phyloP scores from a whole-genome alignment of 2,888 invertebrate species.

The Microplitis manilae region DNA sequence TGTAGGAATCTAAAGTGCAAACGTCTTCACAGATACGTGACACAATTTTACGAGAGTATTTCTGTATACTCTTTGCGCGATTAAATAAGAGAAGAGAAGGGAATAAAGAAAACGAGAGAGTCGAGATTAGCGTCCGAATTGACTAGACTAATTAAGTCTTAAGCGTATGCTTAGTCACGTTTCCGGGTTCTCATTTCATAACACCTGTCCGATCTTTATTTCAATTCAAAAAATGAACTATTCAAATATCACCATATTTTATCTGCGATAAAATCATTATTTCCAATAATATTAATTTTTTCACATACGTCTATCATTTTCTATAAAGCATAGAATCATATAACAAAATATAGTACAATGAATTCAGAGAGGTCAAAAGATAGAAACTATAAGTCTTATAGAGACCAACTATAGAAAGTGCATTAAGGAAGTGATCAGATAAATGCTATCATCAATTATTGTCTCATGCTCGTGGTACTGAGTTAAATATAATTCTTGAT shows the following conservation, averaged over 20 bases:
- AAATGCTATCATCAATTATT: conserved; percentile 67
- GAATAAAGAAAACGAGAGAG: conserved; percentile 39
- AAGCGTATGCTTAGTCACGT: conserved; percentile 48
- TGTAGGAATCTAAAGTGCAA: conserved; percentile 43
- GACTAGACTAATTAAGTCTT: conserved; percentile 40
- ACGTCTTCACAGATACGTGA: conserved; percentile 58
- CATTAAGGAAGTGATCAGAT: conserved; percentile 67
- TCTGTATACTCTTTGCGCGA: conserved; percentile 52
- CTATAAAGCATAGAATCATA: background rate
- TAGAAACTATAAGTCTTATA: conserved; percentile 41
- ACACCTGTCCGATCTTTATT: conserved; percentile 60
- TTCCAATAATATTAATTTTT: background rate
- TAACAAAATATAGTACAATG: background rate
- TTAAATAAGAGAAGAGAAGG: conserved; percentile 42
- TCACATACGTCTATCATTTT: background rate
- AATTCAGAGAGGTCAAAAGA: conserved; percentile 29
- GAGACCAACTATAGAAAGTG: conserved; percentile 67
- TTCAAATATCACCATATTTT: background rate
- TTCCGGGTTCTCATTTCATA: conserved; percentile 66
- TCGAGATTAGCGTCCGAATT: conserved; percentile 44
- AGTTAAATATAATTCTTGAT: background rate
- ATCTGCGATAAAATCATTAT: background rate
- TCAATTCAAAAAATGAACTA: conserved; percentile 45
- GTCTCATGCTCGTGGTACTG: conserved; percentile 47
- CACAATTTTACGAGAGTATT: conserved; percentile 64